Percentiles rank a stretch among this genome's conserved stretches.
phyloP scores from a whole-genome alignment of 2,888 invertebrate genomes.

The Willowsia nigromaculata region DNA sequence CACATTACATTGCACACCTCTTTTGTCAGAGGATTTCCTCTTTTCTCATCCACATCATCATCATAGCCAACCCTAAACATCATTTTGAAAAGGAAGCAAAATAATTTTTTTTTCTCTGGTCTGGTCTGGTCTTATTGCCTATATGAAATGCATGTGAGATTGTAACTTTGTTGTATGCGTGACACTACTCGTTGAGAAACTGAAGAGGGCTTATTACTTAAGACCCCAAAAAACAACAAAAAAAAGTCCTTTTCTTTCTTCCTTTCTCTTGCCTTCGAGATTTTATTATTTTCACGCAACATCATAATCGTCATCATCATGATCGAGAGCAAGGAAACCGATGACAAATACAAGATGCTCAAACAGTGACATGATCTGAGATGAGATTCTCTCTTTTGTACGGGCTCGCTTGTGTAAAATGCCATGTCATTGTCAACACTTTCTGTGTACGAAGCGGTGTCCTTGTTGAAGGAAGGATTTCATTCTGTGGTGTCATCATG shows the following conservation, averaged over 20 bases:
- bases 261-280: neutral
- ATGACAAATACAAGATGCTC: constrained; percentile 46
- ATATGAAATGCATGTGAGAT: neutral
- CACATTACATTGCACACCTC: constrained; percentile 44
- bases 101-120: neutral
- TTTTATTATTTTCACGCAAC: constrained; percentile 44
- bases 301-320: constrained; percentile 40
- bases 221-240: constrained; percentile 45
- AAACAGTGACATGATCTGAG: constrained; percentile 31
- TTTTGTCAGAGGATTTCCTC: constrained; percentile 51
- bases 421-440: constrained; percentile 46
- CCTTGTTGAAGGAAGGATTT: constrained; percentile 19
- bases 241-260: constrained; percentile 20
- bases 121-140: constrained; percentile 10
- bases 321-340: neutral
- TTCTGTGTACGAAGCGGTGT: neutral
- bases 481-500: constrained; percentile 41
- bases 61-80: neutral
- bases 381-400: constrained; percentile 36
- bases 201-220: constrained; percentile 55
- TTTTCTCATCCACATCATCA: constrained; percentile 8
- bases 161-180: neutral
- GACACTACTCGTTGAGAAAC: neutral
- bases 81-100: neutral
- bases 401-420: neutral